Evolutionary conservation across 2,113 vertebrate species (phyloP), one percentile per base, ranked within the genome.

Genomic region (Pachypanchax playfairii): DNA sequence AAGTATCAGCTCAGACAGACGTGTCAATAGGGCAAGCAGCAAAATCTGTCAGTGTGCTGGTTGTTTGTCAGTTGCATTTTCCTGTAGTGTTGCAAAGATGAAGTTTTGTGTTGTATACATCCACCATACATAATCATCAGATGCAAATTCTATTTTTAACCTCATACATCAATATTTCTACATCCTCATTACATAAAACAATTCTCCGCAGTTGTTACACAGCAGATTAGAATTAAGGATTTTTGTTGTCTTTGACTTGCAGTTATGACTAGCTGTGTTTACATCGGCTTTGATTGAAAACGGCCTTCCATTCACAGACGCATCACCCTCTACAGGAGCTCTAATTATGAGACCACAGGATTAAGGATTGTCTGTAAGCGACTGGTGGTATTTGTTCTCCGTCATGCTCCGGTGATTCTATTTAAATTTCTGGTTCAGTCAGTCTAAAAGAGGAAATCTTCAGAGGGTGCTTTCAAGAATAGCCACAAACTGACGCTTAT

Each of bases 391-490:
- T 79, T 71, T 74, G 72, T 70, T 77, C 63, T 70, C 24, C 29
- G 54, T 47, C 60, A 2, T 65, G 52, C 59, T 67, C 43, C 50
- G 65, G 74, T 26, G 31, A 54, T 72, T 76, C 81, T 83, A 75
- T 86, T 88, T 84, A 77, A 77, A 68, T 81, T 82, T 67, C 35
- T 25, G 51, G 42, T 67, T 68, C 64, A 65, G 46, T 79, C 63
- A 17, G 48, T 52, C 79, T 79, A 86, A 80, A 86, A 84, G 73
- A 67, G 84, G 71, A 68, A 55, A 26, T 21, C 13, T 35, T 65
- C 54, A 36, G 53, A 73, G 65, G 62, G 55, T 18, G 59, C 12
- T 25, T 56, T 76, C 49, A 80, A 68, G 77, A 82, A 80, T 71
- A 73, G 81, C 65, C 18, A 48, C 8, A n/a, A 65, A 50, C 42